A percentile compares a stretch with the other conserved stretches of the same genome.
These are phyloP conservation scores for Hyppa rectilinea DNA, from an alignment of 2,888 invertebrate genomes.

Conservation along the genomic window DNA sequence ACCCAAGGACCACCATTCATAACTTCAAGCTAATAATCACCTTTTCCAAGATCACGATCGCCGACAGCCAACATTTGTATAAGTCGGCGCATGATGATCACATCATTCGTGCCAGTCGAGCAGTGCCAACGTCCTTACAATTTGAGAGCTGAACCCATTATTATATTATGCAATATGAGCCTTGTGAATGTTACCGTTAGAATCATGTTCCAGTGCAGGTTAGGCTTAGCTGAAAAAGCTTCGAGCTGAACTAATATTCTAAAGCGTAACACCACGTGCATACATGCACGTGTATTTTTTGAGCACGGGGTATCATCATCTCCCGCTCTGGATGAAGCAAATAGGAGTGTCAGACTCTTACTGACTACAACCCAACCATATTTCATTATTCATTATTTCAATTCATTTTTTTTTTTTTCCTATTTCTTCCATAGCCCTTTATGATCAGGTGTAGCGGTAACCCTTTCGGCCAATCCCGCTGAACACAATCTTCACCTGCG, in stretches of 20 bases:
- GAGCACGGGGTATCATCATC: too few species aligned
- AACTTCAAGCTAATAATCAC: constrained; percentile 18
- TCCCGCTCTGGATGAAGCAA: too few species aligned
- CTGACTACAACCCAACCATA: too few species aligned
- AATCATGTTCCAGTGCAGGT: constrained; percentile 14
- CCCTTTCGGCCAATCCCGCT: too few species aligned
- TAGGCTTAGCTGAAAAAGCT: constrained; percentile 1
- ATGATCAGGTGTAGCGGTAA: too few species aligned
- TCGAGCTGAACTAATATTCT: background rate
- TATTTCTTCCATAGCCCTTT: too few species aligned
- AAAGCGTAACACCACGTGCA: background rate
- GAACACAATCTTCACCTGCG: too few species aligned
- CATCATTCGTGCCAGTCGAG: constrained; percentile 35
- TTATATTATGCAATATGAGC: constrained; percentile 57
- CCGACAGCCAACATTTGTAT: constrained; percentile 42
- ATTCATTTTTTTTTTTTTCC: too few species aligned
- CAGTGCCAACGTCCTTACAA: constrained; percentile 35
- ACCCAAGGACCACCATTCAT: constrained; percentile 24
- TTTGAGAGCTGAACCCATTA: constrained; percentile 52
- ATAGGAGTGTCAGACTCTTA: too few species aligned
- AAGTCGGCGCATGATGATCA: constrained; percentile 42
- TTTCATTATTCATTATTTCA: too few species aligned
- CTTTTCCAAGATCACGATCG: constrained; percentile 55
- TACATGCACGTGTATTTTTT: too few species aligned
- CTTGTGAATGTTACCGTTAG: constrained; percentile 43